Conservation (phyloP, 2,797 vertebrate genomes). For the Falco columbarius region DNA sequence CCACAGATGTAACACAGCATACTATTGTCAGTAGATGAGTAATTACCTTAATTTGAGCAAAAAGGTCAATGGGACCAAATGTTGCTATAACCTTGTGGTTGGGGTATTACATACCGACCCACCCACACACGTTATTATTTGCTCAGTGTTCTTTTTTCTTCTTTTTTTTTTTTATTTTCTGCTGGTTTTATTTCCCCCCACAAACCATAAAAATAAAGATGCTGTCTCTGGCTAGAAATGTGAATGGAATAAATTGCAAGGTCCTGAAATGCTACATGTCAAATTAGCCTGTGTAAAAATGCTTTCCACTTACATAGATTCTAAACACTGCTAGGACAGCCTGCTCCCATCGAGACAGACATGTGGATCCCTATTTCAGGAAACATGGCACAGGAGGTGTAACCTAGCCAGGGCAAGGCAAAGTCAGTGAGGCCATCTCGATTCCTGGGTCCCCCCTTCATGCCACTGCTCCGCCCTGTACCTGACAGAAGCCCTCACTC, state of each 20-base stretch:
- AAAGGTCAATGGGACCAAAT: slow-evolving; percentile 55
- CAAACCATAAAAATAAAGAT: slow-evolving; percentile 31
- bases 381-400: neutral
- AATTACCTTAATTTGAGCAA: slow-evolving; percentile 60
- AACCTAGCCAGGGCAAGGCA: neutral
- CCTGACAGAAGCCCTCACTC: neutral
- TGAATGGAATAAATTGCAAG: slow-evolving; percentile 50
- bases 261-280: slow-evolving; percentile 49
- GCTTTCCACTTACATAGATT: slow-evolving; percentile 31
- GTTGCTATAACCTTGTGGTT: slow-evolving; percentile 10
- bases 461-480: fast-evolving
- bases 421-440: neutral
- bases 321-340: slow-evolving; percentile 43
- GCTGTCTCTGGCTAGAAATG: neutral
- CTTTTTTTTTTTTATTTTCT: neutral
- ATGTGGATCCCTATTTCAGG: slow-evolving; percentile 39
- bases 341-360: slow-evolving; percentile 10
- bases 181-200: neutral
- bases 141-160: neutral
- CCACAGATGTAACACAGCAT: neutral
- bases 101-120: slow-evolving; percentile 34
- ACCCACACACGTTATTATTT: slow-evolving; percentile 44
- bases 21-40: slow-evolving; percentile 27
- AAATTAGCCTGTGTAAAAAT: slow-evolving; percentile 45
- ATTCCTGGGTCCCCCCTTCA: fast-evolving